A percentile compares a stretch with the other conserved stretches of the same genome.
Conservation (phyloP, 2,113 vertebrate genomes). For the Pheucticus melanocephalus region DNA sequence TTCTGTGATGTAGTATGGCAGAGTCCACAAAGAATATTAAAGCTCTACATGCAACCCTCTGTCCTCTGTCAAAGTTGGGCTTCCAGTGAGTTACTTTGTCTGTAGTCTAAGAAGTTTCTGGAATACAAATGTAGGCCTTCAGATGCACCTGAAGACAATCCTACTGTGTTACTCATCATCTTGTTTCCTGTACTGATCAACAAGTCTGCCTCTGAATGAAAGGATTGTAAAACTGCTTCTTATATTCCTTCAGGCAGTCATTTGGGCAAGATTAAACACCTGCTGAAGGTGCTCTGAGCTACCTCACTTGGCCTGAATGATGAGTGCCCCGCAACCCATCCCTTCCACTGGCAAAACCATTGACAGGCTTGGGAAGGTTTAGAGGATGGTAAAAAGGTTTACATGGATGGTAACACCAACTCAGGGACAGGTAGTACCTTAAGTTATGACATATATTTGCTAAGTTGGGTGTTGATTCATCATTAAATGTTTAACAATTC, state of each 20-base stretch:
- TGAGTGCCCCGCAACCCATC: neutral
- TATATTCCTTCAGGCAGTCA: neutral
- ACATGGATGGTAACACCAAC: neutral
- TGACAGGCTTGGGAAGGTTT: neutral
- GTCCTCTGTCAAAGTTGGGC: neutral
- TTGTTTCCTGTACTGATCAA: neutral
- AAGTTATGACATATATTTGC: neutral
- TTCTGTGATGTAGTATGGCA: neutral
- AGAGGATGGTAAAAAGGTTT: neutral
- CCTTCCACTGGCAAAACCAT: neutral
- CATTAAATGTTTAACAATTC: neutral
- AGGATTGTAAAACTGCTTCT: neutral
- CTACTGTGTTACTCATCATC: neutral
- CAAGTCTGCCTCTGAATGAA: neutral
- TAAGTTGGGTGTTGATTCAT: neutral
- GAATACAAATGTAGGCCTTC: neutral
- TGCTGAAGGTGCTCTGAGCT: neutral
- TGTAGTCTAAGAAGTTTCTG: neutral
- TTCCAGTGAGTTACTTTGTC: neutral
- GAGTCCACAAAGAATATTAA: neutral
- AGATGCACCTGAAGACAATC: neutral
- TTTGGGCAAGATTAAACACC: neutral
- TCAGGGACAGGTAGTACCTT: neutral
- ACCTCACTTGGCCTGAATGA: neutral
- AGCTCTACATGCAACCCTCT: accelerated